Evolutionary conservation across 2,888 invertebrate species (phyloP).

Genomic region (Oscheius sp.): DNA sequence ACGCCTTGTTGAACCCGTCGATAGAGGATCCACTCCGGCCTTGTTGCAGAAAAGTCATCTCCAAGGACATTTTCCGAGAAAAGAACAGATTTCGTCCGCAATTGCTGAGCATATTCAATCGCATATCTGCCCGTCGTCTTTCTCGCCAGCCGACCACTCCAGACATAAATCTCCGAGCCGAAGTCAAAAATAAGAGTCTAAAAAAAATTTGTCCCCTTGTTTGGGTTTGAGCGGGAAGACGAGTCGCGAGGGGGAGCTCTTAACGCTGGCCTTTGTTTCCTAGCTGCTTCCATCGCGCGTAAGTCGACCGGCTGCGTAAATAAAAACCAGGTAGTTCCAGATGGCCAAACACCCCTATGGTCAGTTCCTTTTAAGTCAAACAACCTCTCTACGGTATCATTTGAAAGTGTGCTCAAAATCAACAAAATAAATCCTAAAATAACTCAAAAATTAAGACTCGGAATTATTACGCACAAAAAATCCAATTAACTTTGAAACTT

Average conservation of each 20-base stretch:
- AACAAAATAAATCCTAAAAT: no score
- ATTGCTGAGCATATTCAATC: constrained; percentile 53
- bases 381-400: no score
- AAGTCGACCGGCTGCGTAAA: no score
- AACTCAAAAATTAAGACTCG: no score
- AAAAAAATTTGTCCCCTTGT: constrained; percentile 28
- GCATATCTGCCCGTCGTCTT: constrained; percentile 50
- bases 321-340: no score
- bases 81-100: constrained; percentile 33
- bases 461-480: no score
- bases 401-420: no score
- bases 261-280: neutral
- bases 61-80: constrained; percentile 29
- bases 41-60: constrained; percentile 6
- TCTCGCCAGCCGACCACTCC: constrained; percentile 56
- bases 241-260: constrained; percentile 1
- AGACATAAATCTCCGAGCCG: constrained; percentile 64
- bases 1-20: constrained; percentile 44
- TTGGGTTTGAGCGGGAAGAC: neutral
- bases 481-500: no score
- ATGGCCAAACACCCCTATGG: no score
- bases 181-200: constrained; percentile 63
- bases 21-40: constrained; percentile 45
- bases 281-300: no score
- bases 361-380: no score